Conservation (phyloP, 2,888 invertebrate species). For the Stenichneumon culpator region DNA sequence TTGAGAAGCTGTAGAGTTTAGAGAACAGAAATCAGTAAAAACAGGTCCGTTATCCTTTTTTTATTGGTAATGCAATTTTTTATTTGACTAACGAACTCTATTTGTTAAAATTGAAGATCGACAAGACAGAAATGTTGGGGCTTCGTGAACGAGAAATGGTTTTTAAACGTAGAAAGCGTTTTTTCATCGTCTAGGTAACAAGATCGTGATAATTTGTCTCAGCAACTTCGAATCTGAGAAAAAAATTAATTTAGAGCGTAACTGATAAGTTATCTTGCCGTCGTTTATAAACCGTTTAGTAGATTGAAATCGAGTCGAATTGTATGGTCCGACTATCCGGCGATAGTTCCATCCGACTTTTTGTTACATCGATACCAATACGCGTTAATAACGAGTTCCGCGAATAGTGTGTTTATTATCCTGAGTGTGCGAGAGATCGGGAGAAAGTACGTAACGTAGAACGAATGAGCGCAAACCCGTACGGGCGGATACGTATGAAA, state of each 20-base stretch:
- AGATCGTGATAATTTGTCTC: not conserved
- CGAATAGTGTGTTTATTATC: not conserved
- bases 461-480: not conserved
- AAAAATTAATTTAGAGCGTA: not conserved
- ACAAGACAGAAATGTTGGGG: no score
- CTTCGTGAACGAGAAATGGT: no score
- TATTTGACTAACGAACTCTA: no score
- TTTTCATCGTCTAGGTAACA: not conserved
- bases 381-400: conserved; percentile 42
- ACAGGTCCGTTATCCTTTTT: not conserved
- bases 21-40: not conserved
- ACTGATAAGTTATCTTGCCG: not conserved
- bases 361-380: conserved; percentile 43
- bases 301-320: conserved; percentile 6
- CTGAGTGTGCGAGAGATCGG: not conserved
- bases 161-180: no score
- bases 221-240: not conserved
- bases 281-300: not conserved
- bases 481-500: conserved; percentile 4
- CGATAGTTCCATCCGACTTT: conserved; percentile 20
- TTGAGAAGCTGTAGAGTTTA: no score
- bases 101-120: no score
- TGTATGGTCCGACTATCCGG: not conserved
- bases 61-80: not conserved
- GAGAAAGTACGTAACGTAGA: conserved; percentile 4